phyloP scores from a whole-genome alignment of 2,797 vertebrate species.

The Tamandua tetradactyla region DNA sequence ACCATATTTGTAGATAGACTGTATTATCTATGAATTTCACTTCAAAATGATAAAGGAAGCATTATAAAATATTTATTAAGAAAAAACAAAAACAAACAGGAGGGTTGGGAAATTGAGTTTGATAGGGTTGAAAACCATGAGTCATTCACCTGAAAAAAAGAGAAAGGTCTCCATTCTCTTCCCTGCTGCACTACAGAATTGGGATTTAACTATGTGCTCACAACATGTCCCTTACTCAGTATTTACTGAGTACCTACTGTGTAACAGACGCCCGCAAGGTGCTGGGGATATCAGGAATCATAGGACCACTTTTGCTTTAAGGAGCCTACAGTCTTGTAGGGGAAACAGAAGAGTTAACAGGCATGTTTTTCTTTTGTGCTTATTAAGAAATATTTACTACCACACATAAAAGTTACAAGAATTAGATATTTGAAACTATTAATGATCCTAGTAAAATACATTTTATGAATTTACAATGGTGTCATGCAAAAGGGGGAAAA shows the following conservation, averaged over 20 bases:
- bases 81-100: background rate
- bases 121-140: background rate
- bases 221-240: background rate
- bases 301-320: background rate
- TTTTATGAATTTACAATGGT: background rate
- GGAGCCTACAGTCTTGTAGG: background rate
- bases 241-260: too few species aligned
- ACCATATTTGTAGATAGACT: background rate
- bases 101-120: background rate
- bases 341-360: background rate
- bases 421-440: background rate
- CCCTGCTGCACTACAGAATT: background rate
- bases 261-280: background rate
- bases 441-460: background rate
- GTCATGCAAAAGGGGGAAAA: background rate
- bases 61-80: background rate
- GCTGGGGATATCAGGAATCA: background rate
- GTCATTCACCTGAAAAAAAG: background rate
- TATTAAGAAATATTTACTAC: constrained; percentile 17
- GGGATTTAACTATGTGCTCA: background rate
- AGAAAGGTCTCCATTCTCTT: background rate
- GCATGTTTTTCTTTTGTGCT: background rate
- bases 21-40: constrained; percentile 23
- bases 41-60: background rate
- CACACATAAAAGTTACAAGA: background rate